A percentile compares a stretch with the other conserved stretches of the same genome.
phyloP scores from a whole-genome alignment of 2,113 vertebrate genomes.

The Lepus americanus region DNA sequence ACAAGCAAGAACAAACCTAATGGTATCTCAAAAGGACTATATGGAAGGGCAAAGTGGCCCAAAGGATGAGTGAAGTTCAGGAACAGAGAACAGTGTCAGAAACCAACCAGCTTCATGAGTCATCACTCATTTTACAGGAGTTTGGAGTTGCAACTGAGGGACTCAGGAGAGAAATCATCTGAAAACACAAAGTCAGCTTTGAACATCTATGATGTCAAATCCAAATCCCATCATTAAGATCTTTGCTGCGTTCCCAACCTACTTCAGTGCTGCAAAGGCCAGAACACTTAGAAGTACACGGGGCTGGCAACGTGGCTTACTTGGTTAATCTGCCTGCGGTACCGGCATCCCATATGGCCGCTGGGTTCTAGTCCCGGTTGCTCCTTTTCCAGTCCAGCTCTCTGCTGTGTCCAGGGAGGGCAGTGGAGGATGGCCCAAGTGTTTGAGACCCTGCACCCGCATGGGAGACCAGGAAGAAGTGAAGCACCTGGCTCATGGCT shows the following conservation, averaged over 20 bases:
- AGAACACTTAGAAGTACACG: neutral
- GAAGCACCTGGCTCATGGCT: too few relatives aligned
- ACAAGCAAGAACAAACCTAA: neutral
- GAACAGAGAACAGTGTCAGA: neutral
- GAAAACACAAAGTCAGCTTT: slow-evolving; percentile 9
- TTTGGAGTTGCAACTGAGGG: neutral
- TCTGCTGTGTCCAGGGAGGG: too few relatives aligned
- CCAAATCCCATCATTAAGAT: neutral
- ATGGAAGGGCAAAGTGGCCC: neutral
- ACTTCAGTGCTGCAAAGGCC: neutral
- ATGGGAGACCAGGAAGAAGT: too few relatives aligned
- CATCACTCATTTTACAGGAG: neutral
- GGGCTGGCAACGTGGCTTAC: too few relatives aligned
- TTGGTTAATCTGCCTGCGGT: too few relatives aligned
- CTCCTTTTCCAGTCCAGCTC: too few relatives aligned
- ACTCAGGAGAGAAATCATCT: neutral
- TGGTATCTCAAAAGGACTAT: neutral
- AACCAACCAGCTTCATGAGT: neutral
- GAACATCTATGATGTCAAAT: neutral
- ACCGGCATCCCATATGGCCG: too few relatives aligned
- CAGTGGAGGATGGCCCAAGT: too few relatives aligned
- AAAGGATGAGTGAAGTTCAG: neutral
- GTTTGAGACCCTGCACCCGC: too few relatives aligned
- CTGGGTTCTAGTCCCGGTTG: too few relatives aligned
- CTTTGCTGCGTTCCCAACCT: neutral